Percentiles rank a stretch among this genome's conserved stretches.
phyloP scores from a whole-genome alignment of 2,888 invertebrate genomes.

The Metalampra italica region DNA sequence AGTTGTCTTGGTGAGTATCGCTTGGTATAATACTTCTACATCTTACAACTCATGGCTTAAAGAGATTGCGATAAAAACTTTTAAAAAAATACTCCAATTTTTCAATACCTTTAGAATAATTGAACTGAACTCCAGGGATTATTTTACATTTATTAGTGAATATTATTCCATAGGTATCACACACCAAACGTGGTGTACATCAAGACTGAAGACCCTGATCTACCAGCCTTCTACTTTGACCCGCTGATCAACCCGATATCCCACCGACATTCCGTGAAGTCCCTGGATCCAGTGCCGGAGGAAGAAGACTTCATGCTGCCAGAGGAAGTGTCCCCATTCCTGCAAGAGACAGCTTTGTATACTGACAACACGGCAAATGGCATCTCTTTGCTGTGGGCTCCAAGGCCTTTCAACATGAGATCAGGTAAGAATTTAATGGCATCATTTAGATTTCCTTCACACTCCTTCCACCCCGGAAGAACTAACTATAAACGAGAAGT shows the following conservation, averaged over 20 bases:
- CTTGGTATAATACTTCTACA: too few species aligned
- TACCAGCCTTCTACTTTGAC: constrained; percentile 99
- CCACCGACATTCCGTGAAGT: constrained; percentile 92
- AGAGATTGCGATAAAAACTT: too few species aligned
- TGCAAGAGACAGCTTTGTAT: constrained; percentile 97
- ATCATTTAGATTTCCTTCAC: too few species aligned
- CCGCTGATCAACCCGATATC: constrained; percentile 99
- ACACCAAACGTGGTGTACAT: constrained; percentile 99
- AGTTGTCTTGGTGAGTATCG: constrained; percentile 94
- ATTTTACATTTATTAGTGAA: constrained; percentile 86
- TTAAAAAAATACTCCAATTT: too few species aligned
- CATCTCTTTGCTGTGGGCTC: constrained; percentile 97
- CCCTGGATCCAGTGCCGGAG: constrained; percentile 91
- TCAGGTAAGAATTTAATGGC: constrained; percentile 79
- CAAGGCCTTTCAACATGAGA: constrained; percentile 97
- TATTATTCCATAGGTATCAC: constrained; percentile 89
- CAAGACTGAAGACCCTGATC: constrained; percentile 99
- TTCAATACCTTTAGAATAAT: too few species aligned
- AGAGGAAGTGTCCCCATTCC: constrained; percentile 93
- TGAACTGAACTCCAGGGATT: too few species aligned
- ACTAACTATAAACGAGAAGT: too few species aligned
- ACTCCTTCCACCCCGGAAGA: too few species aligned
- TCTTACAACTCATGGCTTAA: too few species aligned
- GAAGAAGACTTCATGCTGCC: constrained; percentile 97
- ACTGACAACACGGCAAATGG: constrained; percentile 99